phyloP scores from a whole-genome alignment of 2,797 vertebrate species.

The Neosalanx taihuensis region DNA sequence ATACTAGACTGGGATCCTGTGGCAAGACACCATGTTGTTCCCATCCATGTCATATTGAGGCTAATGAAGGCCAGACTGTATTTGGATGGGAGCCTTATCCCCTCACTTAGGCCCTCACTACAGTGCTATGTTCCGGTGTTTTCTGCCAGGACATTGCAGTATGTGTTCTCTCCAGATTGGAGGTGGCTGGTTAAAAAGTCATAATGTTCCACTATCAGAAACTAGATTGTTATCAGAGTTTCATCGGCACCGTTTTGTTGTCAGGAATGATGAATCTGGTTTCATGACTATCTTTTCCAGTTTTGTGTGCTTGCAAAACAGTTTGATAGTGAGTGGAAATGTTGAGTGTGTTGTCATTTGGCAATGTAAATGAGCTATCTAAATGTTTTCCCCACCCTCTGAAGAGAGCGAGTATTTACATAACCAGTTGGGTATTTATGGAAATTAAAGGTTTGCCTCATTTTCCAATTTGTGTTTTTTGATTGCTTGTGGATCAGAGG shows the following conservation, averaged over 20 bases:
- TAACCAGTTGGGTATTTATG: constrained; percentile 64
- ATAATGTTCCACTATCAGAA: constrained; percentile 41
- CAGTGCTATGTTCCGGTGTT: constrained; percentile 29
- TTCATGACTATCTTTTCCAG: constrained; percentile 37
- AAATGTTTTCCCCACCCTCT: constrained; percentile 67
- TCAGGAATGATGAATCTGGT: constrained; percentile 18
- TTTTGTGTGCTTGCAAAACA: constrained; percentile 43
- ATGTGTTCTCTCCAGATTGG: constrained; percentile 46
- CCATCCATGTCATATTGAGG: constrained; percentile 68
- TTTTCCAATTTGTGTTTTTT: constrained; percentile 45
- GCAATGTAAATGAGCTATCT: constrained; percentile 72
- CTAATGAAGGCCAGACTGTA: constrained; percentile 71
- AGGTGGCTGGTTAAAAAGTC: constrained; percentile 37
- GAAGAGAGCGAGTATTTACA: constrained; percentile 70
- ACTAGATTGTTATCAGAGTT: constrained; percentile 5
- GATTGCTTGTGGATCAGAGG: constrained; percentile 17
- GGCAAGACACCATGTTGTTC: constrained; percentile 68
- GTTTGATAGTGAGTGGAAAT: constrained; percentile 70
- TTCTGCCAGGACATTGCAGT: constrained; percentile 28
- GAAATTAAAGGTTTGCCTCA: constrained; percentile 52
- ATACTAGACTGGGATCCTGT: constrained; percentile 60
- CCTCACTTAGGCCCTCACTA: constrained; percentile 51
- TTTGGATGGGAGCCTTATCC: constrained; percentile 64
- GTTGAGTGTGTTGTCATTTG: constrained; percentile 73
- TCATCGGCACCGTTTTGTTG: constrained; percentile 12